Evolutionary conservation across 1,140 invertebrate species (phyloP), one percentile per base, ranked within the genome.

Genomic region (Dinoponera quadriceps): DNA sequence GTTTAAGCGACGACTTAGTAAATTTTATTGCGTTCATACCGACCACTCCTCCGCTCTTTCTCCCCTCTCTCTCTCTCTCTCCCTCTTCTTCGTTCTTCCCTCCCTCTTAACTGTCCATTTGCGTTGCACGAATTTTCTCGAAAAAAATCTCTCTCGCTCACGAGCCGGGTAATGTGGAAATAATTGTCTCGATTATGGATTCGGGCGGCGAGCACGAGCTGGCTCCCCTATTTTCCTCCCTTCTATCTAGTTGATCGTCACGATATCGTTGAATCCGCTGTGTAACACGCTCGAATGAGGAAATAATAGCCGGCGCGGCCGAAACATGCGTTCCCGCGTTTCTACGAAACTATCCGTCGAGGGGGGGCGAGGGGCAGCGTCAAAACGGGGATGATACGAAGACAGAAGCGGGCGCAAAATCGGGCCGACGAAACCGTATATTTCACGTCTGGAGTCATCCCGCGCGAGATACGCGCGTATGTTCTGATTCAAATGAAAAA

Each of bases 251-350:
- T 48, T 80, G 69, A 78, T 65, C 72, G 63, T 66, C 62, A 65
- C 59, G 89, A 89, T 89, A 65, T 63, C 86, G 91, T 91, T 87
- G 62, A 83, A 85, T 87, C 60, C 72, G 18, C 51, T 78, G 71
- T 78, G 71, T 91, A 91, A 91, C 89, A 91, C 87, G 85, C 85
- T 91, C 88, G 90, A 92, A 91, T 91, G 91, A 73, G 85, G 90
- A 90, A 91, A 91, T 91, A 92, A 92, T 91, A 85, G 74, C 60
- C 78, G 25, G 44, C 29, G 72, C 51, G 33, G 51, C 71, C 62
- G 78, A 81, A 68, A 83, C 87, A 75, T 69, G 60, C 60, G 68
- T 77, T 82, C 63, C 13, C 54, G 38, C 33, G 44, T 51, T 48
- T 63, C 55, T 29, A 63, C 68, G 29, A 44, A 69, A 54, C 44